Evolutionary conservation across 1,140 invertebrate genomes (phyloP), one percentile per base, ranked within the genome.

Genomic region (Cherax destructor): DNA sequence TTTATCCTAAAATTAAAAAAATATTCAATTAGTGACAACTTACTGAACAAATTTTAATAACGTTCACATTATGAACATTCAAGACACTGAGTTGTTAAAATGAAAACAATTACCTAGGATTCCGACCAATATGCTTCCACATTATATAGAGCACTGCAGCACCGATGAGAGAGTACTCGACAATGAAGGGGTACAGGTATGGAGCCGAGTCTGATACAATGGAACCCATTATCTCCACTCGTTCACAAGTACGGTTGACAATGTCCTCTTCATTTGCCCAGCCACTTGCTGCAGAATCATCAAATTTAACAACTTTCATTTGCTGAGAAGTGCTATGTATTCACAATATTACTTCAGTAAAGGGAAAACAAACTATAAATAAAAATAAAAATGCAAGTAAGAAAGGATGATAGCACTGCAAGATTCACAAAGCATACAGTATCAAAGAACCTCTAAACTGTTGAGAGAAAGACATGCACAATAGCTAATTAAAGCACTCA

Each of bases 81-180:
- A 47, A 7, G 47, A 78, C 10, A 16, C 13, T 11, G 13, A 18
- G 5, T 18, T 13, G 52, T 13, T 65, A 65, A 65, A 65, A 65
- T 18, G 18, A 65, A 65, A 21, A 50, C 4, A 91, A 47, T 21
- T 93, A 94, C 93, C 92, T 93, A 9, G 93, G 93, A 83, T 97
- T 97, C 93, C 97, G 96, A 65, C 98, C 97, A 94, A 99, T 98
- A 94, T 98, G 98, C 94, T 97, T 97, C 98, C 98, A 99, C 97
- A 99, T 99, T 76, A 99, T 98, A 94, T 99, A 99, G 93, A 99
- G 97, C 47, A 99, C 98, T 81, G 98, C 98, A 47, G 99, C 98
- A 30, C 98, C 98, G 94, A 99, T 99, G 77, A 99, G 95, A 91
- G 98, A 98, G 94, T 99, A 99, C 94, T 99, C 98, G 93, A 99